Conservation (phyloP, 1,140 invertebrate species). For the Drosophila tsacasi region DNA sequence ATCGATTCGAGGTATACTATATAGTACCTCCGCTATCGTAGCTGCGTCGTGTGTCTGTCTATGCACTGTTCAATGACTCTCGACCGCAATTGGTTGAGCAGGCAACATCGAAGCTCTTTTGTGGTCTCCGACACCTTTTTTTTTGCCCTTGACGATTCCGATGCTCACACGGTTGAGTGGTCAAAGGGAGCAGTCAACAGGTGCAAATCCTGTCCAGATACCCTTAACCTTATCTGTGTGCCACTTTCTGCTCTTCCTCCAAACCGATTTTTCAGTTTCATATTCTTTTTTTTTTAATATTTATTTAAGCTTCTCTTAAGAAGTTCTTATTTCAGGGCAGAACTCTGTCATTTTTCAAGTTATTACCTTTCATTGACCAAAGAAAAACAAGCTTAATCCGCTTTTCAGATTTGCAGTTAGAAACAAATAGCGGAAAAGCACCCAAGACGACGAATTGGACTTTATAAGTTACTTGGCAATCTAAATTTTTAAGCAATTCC, state of each 20-base stretch:
- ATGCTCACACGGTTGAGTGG: conserved; percentile 55
- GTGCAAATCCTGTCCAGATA: conserved; percentile 25
- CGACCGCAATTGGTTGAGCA: conserved; percentile 69
- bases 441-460: conserved; percentile 14
- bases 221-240: neutral
- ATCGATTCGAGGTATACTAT: conserved; percentile 32
- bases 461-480: conserved; percentile 62
- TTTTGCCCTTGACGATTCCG: conserved; percentile 20
- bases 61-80: conserved; percentile 67
- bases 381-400: conserved; percentile 44
- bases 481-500: conserved; percentile 77
- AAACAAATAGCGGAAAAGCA: conserved; percentile 12
- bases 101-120: conserved; percentile 46
- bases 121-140: conserved; percentile 28
- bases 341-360: conserved; percentile 10
- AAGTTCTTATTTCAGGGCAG: neutral
- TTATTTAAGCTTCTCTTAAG: neutral
- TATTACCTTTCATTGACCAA: conserved; percentile 1
- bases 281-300: neutral
- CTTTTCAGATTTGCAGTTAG: neutral
- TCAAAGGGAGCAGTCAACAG: conserved; percentile 50
- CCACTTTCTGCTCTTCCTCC: neutral
- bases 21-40: neutral
- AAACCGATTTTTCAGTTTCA: neutral
- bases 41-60: conserved; percentile 21